Percentiles rank a stretch among this genome's conserved stretches.
Evolutionary conservation across 2,113 vertebrate genomes (phyloP).

Genomic region (Urocitellus parryii): DNA sequence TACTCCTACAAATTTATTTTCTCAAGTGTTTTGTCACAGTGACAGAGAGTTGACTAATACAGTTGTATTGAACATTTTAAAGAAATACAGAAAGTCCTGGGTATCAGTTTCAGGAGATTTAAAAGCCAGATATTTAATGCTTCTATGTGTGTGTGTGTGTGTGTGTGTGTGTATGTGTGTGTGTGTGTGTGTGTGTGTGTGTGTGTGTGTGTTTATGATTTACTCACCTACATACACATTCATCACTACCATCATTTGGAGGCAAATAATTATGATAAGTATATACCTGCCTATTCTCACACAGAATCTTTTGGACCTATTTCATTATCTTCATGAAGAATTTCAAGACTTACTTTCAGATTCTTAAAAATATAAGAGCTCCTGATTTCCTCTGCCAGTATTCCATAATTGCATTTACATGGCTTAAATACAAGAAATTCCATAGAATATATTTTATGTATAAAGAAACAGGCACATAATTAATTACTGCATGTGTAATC

Average conservation of each 20-base stretch:
- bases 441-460: conserved; percentile 13
- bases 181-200: background rate
- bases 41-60: too few relatives aligned
- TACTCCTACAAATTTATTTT: too few relatives aligned
- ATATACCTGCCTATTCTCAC: background rate
- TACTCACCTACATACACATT: background rate
- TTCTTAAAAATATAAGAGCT: conserved; percentile 43
- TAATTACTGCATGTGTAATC: background rate
- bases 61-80: background rate
- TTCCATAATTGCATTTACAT: background rate
- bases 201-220: too few relatives aligned
- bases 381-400: background rate
- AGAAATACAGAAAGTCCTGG: background rate
- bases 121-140: background rate
- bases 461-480: background rate
- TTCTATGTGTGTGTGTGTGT: accelerated
- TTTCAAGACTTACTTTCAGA: conserved; percentile 41
- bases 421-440: conserved; percentile 22
- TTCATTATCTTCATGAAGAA: background rate
- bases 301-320: background rate
- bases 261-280: background rate
- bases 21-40: too few relatives aligned
- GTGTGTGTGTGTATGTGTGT: background rate
- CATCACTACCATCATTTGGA: background rate
- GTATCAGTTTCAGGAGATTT: background rate